phyloP scores from a whole-genome alignment of 2,888 invertebrate species.

The Lycocerus yunnanus region DNA sequence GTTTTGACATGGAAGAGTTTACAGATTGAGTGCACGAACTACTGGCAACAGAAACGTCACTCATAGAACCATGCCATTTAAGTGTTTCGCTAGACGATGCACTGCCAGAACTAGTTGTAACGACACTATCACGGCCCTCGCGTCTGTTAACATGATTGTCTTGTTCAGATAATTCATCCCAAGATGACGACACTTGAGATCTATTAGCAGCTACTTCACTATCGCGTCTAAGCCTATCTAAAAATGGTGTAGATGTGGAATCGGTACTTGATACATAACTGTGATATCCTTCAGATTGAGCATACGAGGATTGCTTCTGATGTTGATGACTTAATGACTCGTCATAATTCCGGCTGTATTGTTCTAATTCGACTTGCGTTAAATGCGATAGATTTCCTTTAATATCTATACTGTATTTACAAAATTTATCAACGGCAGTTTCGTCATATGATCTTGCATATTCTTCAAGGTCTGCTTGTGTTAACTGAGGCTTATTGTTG shows the following conservation, averaged over 20 bases:
- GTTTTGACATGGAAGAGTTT: slow-evolving; percentile 56
- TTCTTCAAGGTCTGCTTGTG: slow-evolving; percentile 72
- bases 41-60: slow-evolving; percentile 70
- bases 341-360: slow-evolving; percentile 68
- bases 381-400: slow-evolving; percentile 35
- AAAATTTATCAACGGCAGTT: slow-evolving; percentile 51
- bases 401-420: slow-evolving; percentile 36
- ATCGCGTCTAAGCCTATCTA: slow-evolving; percentile 71
- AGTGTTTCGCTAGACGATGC: slow-evolving; percentile 77
- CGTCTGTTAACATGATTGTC: slow-evolving; percentile 37
- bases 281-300: slow-evolving; percentile 80
- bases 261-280: slow-evolving; percentile 80
- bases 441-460: slow-evolving; percentile 67
- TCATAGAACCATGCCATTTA: slow-evolving; percentile 79
- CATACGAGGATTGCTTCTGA: slow-evolving; percentile 76
- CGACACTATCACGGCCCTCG: slow-evolving; percentile 66
- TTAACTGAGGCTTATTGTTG: slow-evolving; percentile 55
- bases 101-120: slow-evolving; percentile 64
- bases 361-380: slow-evolving; percentile 38
- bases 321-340: slow-evolving; percentile 62
- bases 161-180: slow-evolving; percentile 53
- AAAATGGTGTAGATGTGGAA: slow-evolving; percentile 75
- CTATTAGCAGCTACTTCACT: slow-evolving; percentile 60
- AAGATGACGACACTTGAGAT: slow-evolving; percentile 49
- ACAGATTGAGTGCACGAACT: slow-evolving; percentile 59